phyloP scores from a whole-genome alignment of 2,113 vertebrate species.

The Delphinapterus leucas region DNA sequence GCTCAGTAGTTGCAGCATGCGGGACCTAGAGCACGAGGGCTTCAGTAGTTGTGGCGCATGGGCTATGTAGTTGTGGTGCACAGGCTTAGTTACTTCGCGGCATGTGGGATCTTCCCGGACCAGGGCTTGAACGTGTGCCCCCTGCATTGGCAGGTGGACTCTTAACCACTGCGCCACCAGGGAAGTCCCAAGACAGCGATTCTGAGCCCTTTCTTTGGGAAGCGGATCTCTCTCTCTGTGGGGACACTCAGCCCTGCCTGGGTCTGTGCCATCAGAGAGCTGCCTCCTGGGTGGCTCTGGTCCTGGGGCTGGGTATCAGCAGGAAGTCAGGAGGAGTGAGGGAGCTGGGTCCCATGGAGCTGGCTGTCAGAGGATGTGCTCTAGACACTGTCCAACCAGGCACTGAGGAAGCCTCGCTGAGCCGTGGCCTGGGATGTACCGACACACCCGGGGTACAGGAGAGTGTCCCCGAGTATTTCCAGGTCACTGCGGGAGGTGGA shows the following conservation, averaged over 20 bases:
- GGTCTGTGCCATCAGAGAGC: not conserved
- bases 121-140: too few relatives aligned
- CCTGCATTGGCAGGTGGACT: too few relatives aligned
- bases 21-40: too few relatives aligned
- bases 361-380: accelerated
- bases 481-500: not conserved
- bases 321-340: not conserved
- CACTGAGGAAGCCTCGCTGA: not conserved
- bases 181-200: not conserved
- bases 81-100: too few relatives aligned
- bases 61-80: too few relatives aligned
- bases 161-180: too few relatives aligned
- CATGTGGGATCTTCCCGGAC: too few relatives aligned
- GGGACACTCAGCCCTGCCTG: not conserved
- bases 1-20: too few relatives aligned
- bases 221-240: not conserved
- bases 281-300: not conserved
- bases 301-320: not conserved
- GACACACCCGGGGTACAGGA: not conserved
- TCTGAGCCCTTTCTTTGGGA: not conserved
- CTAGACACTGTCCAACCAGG: not conserved
- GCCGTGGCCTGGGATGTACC: not conserved
- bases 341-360: not conserved
- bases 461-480: not conserved
- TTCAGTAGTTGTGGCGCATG: too few relatives aligned